Conservation (phyloP, 92 coral and sea anemone species). For the Diadumene lineata region DNA sequence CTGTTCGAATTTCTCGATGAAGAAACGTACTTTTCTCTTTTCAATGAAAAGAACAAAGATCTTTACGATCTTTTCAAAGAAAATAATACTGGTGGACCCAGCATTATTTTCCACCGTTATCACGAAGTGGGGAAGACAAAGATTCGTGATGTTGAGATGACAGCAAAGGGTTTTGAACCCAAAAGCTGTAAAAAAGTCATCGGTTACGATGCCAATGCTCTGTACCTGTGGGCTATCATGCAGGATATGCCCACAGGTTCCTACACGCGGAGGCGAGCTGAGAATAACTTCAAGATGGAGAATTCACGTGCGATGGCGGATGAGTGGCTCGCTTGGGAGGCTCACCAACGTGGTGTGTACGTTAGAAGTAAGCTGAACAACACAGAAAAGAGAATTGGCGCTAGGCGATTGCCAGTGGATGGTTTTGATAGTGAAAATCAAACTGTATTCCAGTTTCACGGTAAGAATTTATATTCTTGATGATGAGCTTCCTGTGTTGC, state of each 20-base stretch:
- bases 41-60: slow-evolving; percentile 5
- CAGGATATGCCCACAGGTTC: slow-evolving; percentile 25
- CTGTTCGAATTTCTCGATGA: slow-evolving; percentile 19
- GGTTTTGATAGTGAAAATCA: too few species aligned
- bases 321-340: slow-evolving; percentile 34
- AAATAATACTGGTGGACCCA: slow-evolving; percentile 29
- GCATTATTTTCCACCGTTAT: slow-evolving; percentile 20
- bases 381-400: too few species aligned
- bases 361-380: too few species aligned
- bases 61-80: slow-evolving; percentile 27
- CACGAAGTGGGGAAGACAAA: slow-evolving; percentile 23
- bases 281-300: neutral
- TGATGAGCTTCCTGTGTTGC: too few species aligned
- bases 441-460: too few species aligned
- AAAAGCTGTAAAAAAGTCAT: slow-evolving; percentile 16
- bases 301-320: neutral
- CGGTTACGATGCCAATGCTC: slow-evolving; percentile 38
- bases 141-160: slow-evolving; percentile 8
- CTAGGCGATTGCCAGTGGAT: too few species aligned
- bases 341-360: too few species aligned
- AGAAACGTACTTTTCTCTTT: slow-evolving; percentile 26
- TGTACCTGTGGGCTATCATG: slow-evolving; percentile 25
- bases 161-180: slow-evolving; percentile 4
- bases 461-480: too few species aligned
- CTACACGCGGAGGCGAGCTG: slow-evolving; percentile 1